Evolutionary conservation across 2,113 vertebrate species (phyloP).

Genomic region (Arizona elegans): DNA sequence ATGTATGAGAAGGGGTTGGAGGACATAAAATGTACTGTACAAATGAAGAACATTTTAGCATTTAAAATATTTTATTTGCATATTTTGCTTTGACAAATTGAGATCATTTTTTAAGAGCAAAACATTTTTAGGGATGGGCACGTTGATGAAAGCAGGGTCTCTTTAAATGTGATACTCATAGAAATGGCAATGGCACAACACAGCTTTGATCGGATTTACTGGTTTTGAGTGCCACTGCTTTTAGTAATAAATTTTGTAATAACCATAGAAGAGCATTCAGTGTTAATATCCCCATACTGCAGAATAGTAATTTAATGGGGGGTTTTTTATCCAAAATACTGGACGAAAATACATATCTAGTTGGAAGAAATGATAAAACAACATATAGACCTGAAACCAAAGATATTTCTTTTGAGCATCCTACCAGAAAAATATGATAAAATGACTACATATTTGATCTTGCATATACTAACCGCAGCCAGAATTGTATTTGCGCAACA

Average conservation of each 20-base stretch:
- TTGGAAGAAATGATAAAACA: too few species aligned
- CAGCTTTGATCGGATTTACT: neutral
- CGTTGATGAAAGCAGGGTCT: neutral
- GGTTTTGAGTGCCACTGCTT: neutral
- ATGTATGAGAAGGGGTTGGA: neutral
- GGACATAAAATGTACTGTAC: neutral
- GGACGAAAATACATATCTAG: too few species aligned
- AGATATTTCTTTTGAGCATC: too few species aligned
- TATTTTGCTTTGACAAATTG: neutral
- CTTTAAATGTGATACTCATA: neutral
- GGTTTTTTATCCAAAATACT: too few species aligned
- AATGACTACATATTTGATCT: too few species aligned
- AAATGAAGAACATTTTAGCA: neutral
- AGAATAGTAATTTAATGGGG: neutral
- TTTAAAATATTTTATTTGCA: neutral
- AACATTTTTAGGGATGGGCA: neutral
- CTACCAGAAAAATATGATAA: too few species aligned
- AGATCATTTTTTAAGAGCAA: neutral
- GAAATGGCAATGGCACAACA: neutral
- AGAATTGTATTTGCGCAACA: too few species aligned
- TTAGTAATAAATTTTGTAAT: neutral
- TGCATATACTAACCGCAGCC: too few species aligned
- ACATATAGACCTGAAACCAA: too few species aligned
- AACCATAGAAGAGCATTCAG: neutral
- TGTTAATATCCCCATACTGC: neutral